Evolutionary conservation across 2,113 vertebrate species (phyloP).

Genomic region (Odocoileus hemionus): DNA sequence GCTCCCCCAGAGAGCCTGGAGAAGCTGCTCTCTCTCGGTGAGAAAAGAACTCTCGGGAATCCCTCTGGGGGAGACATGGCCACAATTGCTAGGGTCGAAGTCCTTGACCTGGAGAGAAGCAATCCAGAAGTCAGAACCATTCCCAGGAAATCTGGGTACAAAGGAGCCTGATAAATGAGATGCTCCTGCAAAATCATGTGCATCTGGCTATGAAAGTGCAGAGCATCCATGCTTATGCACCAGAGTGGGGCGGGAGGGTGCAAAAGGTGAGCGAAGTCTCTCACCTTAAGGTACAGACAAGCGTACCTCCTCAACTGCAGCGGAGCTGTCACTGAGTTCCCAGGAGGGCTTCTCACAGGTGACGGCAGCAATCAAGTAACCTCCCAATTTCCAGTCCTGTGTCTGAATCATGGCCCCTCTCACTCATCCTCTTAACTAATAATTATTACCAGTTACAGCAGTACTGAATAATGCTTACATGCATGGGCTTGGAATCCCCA

Average conservation of each 20-base stretch:
- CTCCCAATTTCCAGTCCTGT: not conserved
- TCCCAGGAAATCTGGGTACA: not conserved
- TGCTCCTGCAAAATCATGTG: not conserved
- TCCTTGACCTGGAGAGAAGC: not conserved
- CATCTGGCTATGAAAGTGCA: not conserved
- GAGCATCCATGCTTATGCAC: not conserved
- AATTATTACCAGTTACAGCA: not conserved
- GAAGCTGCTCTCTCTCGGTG: not conserved
- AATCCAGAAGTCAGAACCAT: not conserved
- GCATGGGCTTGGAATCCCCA: not conserved
- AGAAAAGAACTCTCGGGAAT: not conserved
- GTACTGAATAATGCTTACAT: not conserved
- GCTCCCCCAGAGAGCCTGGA: not conserved
- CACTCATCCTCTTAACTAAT: not conserved
- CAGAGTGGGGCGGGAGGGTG: not conserved
- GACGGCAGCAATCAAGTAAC: not conserved
- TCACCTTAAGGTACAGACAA: not conserved
- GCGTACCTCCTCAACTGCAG: not conserved
- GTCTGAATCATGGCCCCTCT: not conserved
- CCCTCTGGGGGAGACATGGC: not conserved
- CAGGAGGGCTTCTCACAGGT: not conserved
- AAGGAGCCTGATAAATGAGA: not conserved
- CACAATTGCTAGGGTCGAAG: not conserved
- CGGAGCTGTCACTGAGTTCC: not conserved
- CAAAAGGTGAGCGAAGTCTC: not conserved